A percentile compares a stretch with the other conserved stretches of the same genome.
Conservation (phyloP, 2,888 invertebrate genomes). For the Cerceris ruficornis region DNA sequence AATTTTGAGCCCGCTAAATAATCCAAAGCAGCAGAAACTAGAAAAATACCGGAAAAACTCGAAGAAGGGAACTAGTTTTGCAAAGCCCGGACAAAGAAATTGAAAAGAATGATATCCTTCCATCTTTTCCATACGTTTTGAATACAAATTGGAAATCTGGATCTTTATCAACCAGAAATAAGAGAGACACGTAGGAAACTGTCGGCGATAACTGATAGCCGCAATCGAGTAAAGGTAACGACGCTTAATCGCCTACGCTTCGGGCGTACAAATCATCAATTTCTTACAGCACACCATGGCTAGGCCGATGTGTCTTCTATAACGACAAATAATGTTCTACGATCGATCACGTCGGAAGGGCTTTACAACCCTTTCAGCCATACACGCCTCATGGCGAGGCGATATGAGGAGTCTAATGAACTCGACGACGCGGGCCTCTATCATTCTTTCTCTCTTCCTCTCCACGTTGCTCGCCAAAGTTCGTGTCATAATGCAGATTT, state of each 20-base stretch:
- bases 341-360: conserved; percentile 56
- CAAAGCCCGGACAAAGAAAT: too few species aligned
- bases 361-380: conserved; percentile 51
- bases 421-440: conserved; percentile 44
- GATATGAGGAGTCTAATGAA: conserved; percentile 56
- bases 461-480: conserved; percentile 36
- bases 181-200: conserved; percentile 8
- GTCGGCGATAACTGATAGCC: conserved; percentile 2
- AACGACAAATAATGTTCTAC: conserved; percentile 64
- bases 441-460: conserved; percentile 22
- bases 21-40: too few species aligned
- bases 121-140: too few species aligned
- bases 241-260: conserved; percentile 45
- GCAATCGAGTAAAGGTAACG: conserved; percentile 38
- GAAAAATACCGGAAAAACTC: too few species aligned
- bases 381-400: conserved; percentile 33
- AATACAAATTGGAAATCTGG: neutral
- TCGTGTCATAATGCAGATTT: conserved; percentile 57
- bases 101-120: too few species aligned
- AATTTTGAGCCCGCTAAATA: too few species aligned
- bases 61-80: too few species aligned
- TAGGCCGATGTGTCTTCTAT: conserved; percentile 30
- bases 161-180: conserved; percentile 1
- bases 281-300: conserved; percentile 19
- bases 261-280: conserved; percentile 41